phyloP scores from a whole-genome alignment of 2,797 vertebrate genomes.

The Scyliorhinus canicula region DNA sequence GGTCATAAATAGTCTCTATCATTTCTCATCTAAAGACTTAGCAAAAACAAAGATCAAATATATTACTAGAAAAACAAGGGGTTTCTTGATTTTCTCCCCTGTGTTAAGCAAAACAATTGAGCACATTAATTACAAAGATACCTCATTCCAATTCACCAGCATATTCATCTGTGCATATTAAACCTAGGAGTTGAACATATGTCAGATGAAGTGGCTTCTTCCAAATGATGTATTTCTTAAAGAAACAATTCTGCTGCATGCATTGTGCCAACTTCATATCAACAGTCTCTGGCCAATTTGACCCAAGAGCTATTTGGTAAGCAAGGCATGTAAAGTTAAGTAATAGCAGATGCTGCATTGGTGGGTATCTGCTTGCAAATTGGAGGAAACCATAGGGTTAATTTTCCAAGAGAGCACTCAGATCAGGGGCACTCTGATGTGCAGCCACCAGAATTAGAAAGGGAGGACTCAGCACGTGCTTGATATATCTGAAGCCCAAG shows the following conservation, averaged over 20 bases:
- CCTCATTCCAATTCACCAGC: background rate
- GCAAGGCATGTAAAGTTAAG: background rate
- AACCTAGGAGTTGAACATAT: background rate
- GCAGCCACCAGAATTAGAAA: background rate
- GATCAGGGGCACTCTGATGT: background rate
- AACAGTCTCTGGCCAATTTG: no score
- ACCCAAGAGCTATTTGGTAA: background rate
- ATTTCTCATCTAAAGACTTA: background rate
- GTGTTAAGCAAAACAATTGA: background rate
- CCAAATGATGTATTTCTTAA: background rate
- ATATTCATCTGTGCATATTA: background rate
- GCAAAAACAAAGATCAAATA: slow-evolving; percentile 10
- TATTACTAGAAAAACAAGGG: background rate
- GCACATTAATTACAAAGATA: slow-evolving; percentile 2
- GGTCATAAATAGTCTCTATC: slow-evolving; percentile 24
- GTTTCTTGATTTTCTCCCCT: slow-evolving; percentile 4
- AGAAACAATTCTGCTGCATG: background rate
- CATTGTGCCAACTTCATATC: background rate
- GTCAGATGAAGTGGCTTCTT: background rate
- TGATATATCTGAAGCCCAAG: background rate
- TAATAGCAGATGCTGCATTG: background rate
- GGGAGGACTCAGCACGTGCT: background rate
- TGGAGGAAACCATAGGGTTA: background rate
- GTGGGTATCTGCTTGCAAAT: background rate
- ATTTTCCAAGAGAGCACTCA: background rate